Evolutionary conservation across 35 echinoderm and acorn worm species (phyloP).

Genomic region (Apostichopus parvimensis): DNA sequence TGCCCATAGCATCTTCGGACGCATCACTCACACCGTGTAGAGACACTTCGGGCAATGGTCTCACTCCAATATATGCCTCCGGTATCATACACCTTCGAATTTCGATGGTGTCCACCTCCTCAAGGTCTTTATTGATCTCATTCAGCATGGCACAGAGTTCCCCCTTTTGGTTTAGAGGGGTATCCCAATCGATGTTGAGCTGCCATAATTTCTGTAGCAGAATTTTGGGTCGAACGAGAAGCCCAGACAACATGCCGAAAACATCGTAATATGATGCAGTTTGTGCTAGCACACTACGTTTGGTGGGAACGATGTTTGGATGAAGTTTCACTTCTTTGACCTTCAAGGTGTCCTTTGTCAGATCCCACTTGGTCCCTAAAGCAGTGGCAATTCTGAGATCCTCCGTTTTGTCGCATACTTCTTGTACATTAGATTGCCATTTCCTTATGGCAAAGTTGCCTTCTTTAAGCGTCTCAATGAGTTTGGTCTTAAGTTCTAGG

Average conservation of each 20-base stretch:
- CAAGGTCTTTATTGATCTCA: slow-evolving; percentile 58
- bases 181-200: slow-evolving; percentile 69
- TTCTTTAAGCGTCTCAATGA: slow-evolving; percentile 60
- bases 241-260: slow-evolving; percentile 56
- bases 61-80: slow-evolving; percentile 54
- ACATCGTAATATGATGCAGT: slow-evolving; percentile 84
- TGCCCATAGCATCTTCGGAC: slow-evolving; percentile 59
- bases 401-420: slow-evolving; percentile 60
- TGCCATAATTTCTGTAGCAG: slow-evolving; percentile 76
- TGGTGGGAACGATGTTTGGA: slow-evolving; percentile 39
- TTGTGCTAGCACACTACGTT: slow-evolving; percentile 62
- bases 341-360: slow-evolving; percentile 65
- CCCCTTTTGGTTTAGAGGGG: slow-evolving; percentile 36
- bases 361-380: slow-evolving; percentile 71
- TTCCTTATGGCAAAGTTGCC: slow-evolving; percentile 76
- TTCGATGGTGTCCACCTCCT: slow-evolving; percentile 52
- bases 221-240: slow-evolving; percentile 61
- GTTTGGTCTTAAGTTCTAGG: slow-evolving; percentile 54
- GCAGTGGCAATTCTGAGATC: slow-evolving; percentile 38
- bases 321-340: slow-evolving; percentile 49
- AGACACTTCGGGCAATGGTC: slow-evolving; percentile 74
- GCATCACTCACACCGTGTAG: slow-evolving; percentile 73
- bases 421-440: slow-evolving; percentile 68
- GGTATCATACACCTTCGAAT: slow-evolving; percentile 75
- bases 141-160: slow-evolving; percentile 30